These are phyloP conservation scores for Neelides sp. DNA, from an alignment of 1,140 invertebrate genomes.

Conservation along the genomic window DNA sequence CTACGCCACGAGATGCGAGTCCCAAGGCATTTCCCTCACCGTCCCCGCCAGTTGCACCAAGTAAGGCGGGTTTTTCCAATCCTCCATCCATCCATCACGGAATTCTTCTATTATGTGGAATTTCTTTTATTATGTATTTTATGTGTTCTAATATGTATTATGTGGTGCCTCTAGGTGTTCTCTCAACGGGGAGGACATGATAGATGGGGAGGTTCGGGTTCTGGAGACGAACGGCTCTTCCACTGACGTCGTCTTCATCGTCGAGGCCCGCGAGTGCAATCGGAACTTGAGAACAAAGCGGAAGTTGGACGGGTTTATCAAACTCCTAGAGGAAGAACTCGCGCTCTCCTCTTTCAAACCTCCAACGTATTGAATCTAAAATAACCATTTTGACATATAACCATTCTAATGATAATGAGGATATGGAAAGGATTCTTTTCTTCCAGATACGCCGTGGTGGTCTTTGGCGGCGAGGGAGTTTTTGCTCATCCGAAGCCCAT, in stretches of 20 bases:
- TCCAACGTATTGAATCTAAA: constrained; percentile 44
- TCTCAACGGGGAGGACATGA: constrained; percentile 47
- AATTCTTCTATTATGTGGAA: no score
- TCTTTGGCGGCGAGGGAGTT: constrained; percentile 61
- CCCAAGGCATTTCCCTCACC: constrained; percentile 56
- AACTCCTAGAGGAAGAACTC: constrained; percentile 53
- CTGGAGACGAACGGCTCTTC: constrained; percentile 35
- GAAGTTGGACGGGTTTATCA: constrained; percentile 52
- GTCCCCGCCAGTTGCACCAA: constrained; percentile 65
- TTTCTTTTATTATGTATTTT: no score
- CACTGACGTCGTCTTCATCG: constrained; percentile 72
- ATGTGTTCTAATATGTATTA: no score
- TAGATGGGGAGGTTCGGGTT: constrained; percentile 49
- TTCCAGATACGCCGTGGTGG: constrained; percentile 59
- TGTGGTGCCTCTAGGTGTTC: no score
- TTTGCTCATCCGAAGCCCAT: constrained; percentile 54
- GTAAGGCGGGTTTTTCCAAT: no score
- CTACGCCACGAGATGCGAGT: constrained; percentile 61
- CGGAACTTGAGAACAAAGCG: constrained; percentile 46
- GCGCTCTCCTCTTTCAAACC: constrained; percentile 45
- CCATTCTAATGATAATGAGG: no score
- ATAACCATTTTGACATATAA: no score
- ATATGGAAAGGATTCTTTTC: constrained; percentile 11
- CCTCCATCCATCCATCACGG: no score
- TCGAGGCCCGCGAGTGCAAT: constrained; percentile 75